A percentile compares a stretch with the other conserved stretches of the same genome.
Evolutionary conservation across 1,140 invertebrate genomes (phyloP).

Genomic region (Pseudomyrmex cubaensis): DNA sequence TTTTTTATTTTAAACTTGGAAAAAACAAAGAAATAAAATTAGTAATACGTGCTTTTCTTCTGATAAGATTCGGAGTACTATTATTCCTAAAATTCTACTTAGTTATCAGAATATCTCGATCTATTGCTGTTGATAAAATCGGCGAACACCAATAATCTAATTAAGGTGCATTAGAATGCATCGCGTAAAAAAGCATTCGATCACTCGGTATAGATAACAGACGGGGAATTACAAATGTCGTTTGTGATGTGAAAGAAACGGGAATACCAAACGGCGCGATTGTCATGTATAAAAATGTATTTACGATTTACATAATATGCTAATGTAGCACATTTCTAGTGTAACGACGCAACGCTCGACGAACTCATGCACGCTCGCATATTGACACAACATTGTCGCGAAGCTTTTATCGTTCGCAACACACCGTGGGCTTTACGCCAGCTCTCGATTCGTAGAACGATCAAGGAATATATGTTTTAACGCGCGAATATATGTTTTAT

Average conservation of each 20-base stretch:
- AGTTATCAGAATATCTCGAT: neutral
- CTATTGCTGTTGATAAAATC: neutral
- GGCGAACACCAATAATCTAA: neutral
- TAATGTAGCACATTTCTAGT: conserved; percentile 35
- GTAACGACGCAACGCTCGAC: neutral
- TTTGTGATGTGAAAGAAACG: neutral
- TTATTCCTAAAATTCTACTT: neutral
- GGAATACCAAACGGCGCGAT: conserved; percentile 40
- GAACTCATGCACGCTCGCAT: neutral
- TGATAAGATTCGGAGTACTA: neutral
- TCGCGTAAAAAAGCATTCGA: neutral
- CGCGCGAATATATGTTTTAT: too few species aligned
- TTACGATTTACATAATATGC: conserved; percentile 53
- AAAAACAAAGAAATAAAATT: neutral
- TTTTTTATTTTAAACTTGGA: neutral
- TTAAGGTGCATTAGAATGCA: neutral
- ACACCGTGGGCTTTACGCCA: neutral
- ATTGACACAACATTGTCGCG: neutral
- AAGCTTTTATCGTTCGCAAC: neutral
- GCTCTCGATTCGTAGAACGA: conserved; percentile 4
- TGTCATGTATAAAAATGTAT: conserved; percentile 48
- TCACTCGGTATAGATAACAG: neutral
- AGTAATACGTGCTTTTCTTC: neutral
- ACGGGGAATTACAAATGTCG: conserved; percentile 18
- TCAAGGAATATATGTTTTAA: neutral